Conservation (phyloP, 2,113 vertebrate genomes). For the rat (Rattus norvegicus) region DNA sequence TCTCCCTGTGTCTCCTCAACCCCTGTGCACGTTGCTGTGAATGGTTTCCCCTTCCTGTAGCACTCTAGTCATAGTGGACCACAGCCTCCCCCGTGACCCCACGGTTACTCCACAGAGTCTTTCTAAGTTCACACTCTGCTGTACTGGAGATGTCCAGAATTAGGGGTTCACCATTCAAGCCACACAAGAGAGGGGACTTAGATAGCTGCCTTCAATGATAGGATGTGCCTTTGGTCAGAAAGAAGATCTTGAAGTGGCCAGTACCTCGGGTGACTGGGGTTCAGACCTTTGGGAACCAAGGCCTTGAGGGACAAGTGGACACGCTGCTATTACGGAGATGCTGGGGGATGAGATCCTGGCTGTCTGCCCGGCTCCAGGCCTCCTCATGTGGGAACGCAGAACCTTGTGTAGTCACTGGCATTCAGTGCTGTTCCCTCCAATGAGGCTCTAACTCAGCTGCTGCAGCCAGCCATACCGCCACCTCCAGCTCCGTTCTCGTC, state of each 20-base stretch:
- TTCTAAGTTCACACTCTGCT: not conserved
- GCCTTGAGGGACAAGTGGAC: not conserved
- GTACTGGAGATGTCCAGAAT: not conserved
- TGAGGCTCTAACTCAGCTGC: not conserved
- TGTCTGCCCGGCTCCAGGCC: not conserved
- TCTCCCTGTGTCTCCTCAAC: too few species aligned
- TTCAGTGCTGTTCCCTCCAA: not conserved
- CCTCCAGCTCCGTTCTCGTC: not conserved
- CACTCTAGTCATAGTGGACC: not conserved
- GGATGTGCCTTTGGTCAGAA: not conserved
- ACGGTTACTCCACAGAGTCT: not conserved
- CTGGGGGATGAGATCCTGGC: not conserved
- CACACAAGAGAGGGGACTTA: not conserved
- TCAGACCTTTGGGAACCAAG: not conserved
- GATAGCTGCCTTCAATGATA: not conserved
- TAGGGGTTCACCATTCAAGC: not conserved
- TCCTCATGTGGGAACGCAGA: rapidly evolving
- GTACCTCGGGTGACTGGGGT: not conserved
- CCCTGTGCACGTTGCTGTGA: not conserved
- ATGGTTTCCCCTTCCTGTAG: not conserved
- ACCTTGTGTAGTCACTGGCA: not conserved
- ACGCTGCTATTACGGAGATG: not conserved
- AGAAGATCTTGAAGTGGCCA: not conserved
- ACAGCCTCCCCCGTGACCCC: not conserved
- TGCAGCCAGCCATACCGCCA: not conserved